These are phyloP conservation scores for Rhadinocentrus ornatus DNA, from an alignment of 2,797 vertebrate species.

Conservation along the genomic window DNA sequence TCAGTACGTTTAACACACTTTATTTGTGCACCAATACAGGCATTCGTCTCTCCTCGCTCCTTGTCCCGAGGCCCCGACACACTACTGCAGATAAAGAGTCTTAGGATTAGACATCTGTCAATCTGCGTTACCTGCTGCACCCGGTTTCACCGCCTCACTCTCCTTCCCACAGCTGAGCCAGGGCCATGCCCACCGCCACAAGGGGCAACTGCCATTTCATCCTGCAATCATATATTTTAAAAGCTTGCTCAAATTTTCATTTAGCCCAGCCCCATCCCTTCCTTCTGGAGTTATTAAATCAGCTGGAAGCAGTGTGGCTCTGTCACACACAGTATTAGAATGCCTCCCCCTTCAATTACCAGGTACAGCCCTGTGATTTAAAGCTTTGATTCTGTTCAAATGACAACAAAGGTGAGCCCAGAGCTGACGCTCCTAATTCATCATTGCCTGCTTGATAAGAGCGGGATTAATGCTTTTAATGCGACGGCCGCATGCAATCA, in stretches of 20 bases:
- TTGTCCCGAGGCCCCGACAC: too few species aligned
- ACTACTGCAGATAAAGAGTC: too few species aligned
- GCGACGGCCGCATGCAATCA: conserved; percentile 80
- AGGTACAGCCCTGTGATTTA: conserved; percentile 85
- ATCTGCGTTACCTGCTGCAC: too few species aligned
- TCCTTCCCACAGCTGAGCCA: too few species aligned
- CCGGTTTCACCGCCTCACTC: too few species aligned
- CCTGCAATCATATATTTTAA: conserved; percentile 73
- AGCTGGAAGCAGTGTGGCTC: conserved; percentile 76
- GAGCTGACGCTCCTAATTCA: conserved; percentile 83
- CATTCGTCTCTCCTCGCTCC: too few species aligned
- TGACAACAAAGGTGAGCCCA: conserved; percentile 85
- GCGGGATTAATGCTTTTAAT: conserved; percentile 85
- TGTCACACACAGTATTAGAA: conserved; percentile 77
- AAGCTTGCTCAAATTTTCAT: conserved; percentile 76
- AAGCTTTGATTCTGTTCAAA: conserved; percentile 87
- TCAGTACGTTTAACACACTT: too few species aligned
- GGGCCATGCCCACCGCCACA: too few species aligned
- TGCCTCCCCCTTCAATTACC: conserved; percentile 76
- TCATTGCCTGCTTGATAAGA: conserved; percentile 85
- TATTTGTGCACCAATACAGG: too few species aligned
- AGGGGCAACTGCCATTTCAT: conserved; percentile 69
- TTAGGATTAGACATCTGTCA: too few species aligned
- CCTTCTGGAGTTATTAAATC: conserved; percentile 81
- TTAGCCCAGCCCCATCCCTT: conserved; percentile 69